Percentiles rank a stretch among this genome's conserved stretches.
Conservation (phyloP, 2,113 vertebrate species). For the Phoxinus phoxinus region DNA sequence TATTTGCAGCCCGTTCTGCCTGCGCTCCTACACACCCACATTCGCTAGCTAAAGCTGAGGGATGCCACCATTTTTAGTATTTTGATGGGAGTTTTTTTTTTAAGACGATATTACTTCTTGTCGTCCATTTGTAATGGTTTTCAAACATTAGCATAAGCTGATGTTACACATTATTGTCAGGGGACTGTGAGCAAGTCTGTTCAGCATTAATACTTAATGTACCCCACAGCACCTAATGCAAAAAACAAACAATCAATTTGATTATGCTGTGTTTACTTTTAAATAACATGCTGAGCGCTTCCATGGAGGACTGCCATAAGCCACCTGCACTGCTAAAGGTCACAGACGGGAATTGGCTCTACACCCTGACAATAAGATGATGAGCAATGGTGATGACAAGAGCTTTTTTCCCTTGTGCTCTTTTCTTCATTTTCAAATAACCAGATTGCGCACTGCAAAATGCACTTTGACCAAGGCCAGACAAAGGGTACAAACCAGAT, state of each 20-base stretch:
- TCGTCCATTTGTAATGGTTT: background rate
- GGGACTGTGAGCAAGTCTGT: constrained; percentile 42
- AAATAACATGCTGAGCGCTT: constrained; percentile 45
- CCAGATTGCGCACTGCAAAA: constrained; percentile 32
- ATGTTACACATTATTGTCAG: constrained; percentile 46
- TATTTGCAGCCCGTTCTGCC: constrained; percentile 22
- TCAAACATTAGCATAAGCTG: constrained; percentile 1
- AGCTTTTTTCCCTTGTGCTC: background rate
- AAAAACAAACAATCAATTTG: constrained; percentile 58
- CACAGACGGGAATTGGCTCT: background rate
- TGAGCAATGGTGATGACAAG: constrained; percentile 32
- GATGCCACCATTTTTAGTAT: background rate
- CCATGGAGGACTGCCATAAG: constrained; percentile 12
- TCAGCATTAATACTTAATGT: constrained; percentile 59
- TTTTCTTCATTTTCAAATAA: background rate
- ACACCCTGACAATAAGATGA: constrained; percentile 41
- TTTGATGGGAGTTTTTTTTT: background rate
- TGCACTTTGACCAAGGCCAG: constrained; percentile 11
- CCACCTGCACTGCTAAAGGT: constrained; percentile 51
- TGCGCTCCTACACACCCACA: constrained; percentile 7
- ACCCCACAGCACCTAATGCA: constrained; percentile 55
- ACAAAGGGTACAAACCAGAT: background rate
- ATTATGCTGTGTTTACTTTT: constrained; percentile 51
- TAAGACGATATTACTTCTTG: background rate
- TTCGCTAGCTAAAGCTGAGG: background rate